phyloP scores from a whole-genome alignment of 2,113 vertebrate species.

The Brevimyrus niger region DNA sequence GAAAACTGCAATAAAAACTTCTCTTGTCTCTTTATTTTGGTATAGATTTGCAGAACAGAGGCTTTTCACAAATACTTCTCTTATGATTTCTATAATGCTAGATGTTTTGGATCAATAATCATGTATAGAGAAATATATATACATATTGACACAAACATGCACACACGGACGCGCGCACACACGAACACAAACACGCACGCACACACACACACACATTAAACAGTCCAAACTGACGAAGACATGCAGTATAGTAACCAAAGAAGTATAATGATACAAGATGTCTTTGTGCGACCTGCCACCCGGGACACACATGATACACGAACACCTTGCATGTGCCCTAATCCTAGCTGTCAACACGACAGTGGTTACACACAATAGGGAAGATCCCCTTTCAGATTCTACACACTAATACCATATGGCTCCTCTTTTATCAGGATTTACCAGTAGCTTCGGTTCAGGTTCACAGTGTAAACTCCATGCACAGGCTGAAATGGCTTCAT shows the following conservation, averaged over 20 bases:
- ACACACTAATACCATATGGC: background rate
- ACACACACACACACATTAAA: background rate
- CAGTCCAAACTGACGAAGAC: background rate
- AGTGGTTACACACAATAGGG: conserved; percentile 3
- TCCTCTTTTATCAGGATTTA: background rate
- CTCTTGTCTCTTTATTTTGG: background rate
- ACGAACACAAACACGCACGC: background rate
- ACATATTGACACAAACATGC: background rate
- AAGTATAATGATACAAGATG: conserved; percentile 49
- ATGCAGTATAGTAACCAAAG: conserved; percentile 37
- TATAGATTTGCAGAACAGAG: background rate
- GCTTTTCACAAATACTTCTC: background rate
- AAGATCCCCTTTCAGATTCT: conserved; percentile 3
- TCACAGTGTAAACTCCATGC: background rate
- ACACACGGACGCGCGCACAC: background rate
- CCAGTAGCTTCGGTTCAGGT: background rate
- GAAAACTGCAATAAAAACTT: background rate
- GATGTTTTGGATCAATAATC: background rate
- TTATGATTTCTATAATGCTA: background rate
- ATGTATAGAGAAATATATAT: background rate
- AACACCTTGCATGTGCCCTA: conserved; percentile 13
- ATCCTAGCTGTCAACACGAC: conserved; percentile 28
- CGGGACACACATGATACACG: conserved; percentile 43
- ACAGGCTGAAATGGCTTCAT: background rate
- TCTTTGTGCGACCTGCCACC: conserved; percentile 42